A percentile compares a stretch with the other conserved stretches of the same genome.
phyloP scores from a whole-genome alignment of 2,113 vertebrate species.

The Ptyas mucosa region DNA sequence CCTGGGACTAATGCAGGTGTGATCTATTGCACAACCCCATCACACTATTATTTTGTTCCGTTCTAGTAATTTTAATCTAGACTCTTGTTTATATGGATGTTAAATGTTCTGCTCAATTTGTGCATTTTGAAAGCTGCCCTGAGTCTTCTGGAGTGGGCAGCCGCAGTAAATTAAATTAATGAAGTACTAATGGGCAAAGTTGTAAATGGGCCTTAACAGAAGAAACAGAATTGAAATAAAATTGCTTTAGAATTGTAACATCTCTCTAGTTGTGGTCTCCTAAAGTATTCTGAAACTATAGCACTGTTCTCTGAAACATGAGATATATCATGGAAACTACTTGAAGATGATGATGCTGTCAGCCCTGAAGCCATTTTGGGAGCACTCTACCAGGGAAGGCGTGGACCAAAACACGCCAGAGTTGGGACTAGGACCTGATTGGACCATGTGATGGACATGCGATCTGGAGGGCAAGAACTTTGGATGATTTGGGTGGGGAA shows the following conservation, averaged over 20 bases:
- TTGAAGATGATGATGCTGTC: neutral
- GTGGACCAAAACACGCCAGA: too few species aligned
- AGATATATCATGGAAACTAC: neutral
- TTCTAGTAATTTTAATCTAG: neutral
- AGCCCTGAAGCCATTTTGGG: too few species aligned
- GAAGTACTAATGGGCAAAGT: neutral
- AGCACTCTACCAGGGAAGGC: too few species aligned
- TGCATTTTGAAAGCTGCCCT: neutral
- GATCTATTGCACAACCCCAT: neutral
- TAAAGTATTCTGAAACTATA: neutral
- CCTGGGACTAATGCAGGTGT: neutral
- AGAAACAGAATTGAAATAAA: neutral
- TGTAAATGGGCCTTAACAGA: neutral
- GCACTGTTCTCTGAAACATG: neutral
- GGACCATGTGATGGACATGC: too few species aligned
- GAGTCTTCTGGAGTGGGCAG: neutral
- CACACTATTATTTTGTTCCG: neutral
- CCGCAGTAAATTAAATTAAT: neutral
- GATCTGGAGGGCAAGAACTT: too few species aligned
- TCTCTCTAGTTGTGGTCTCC: too few species aligned
- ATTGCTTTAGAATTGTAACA: neutral
- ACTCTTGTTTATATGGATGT: neutral
- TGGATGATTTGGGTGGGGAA: too few species aligned
- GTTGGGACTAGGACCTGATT: too few species aligned
- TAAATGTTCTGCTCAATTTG: neutral